Evolutionary conservation across 1,140 invertebrate species (phyloP), one percentile per base, ranked within the genome.

Genomic region (Pentalonia nigronervosa): DNA sequence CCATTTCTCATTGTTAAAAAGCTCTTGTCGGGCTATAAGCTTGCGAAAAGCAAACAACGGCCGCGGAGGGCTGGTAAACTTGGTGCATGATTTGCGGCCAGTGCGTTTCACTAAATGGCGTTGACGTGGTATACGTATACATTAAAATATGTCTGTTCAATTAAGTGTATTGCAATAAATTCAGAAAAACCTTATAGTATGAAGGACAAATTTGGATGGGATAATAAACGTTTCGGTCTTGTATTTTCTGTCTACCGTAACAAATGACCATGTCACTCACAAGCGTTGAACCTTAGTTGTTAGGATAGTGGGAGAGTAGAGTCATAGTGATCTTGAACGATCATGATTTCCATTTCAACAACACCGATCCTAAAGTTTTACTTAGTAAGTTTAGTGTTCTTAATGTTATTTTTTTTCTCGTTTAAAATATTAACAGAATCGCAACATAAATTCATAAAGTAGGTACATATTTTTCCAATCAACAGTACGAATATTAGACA

Each of bases 121-220:
- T 23, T 30, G 7, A 9, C 30, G 41, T 34, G 86, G 48, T 41
- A 89, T 23, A 88, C 48, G 56, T 56, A n/a, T n/a, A n/a, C n/a
- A n/a, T 56, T 36, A 89, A 41, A 56, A 36, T 21, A 21, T 23
- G 88, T 41, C 34, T 41, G 91, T 50, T 47, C 76, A 92, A 92
- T 92, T 92, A 84, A 92, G 91, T 36, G 91, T 84, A 83, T 92
- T n/a, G 21, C n/a, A 21, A 92, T 92, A 25, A 50, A 83, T 92
- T 53, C 11, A 3, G 17, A 89, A 8, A 21, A 48, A 36, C 21
- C 20, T 48, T 84, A 91, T 83, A 47, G 76, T 92, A 84, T 47
- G 23, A 25, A 1, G 20, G 36, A 91, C 56, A 30, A 11, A 41
- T 50, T 83, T 34, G 60, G 67, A 20, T 0, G 41, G 34, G 17